A percentile compares a stretch with the other conserved stretches of the same genome.
These are phyloP conservation scores for Myopa testacea DNA, from an alignment of 2,888 invertebrate species.

Conservation along the genomic window DNA sequence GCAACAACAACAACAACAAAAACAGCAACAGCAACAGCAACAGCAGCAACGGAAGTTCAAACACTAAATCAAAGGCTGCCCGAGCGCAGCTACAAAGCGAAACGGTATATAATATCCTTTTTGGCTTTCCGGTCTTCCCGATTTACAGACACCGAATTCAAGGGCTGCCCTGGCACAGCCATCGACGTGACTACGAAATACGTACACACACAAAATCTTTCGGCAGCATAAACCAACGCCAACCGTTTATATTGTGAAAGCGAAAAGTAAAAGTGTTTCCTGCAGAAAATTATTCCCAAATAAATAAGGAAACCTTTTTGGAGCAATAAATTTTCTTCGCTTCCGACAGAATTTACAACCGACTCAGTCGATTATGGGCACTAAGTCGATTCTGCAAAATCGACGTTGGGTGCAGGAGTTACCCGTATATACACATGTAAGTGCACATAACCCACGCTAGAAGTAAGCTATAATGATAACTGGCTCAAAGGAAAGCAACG, in stretches of 20 bases:
- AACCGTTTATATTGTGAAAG: slow-evolving; percentile 37
- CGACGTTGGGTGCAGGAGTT: background rate
- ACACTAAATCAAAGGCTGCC: slow-evolving; percentile 47
- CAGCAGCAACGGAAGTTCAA: slow-evolving; percentile 33
- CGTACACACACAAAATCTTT: slow-evolving; percentile 11
- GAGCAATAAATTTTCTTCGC: slow-evolving; percentile 43
- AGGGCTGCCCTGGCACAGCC: slow-evolving; percentile 17
- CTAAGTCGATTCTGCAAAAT: background rate
- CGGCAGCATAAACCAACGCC: slow-evolving; percentile 29
- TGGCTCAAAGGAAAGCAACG: background rate
- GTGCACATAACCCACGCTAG: too few species aligned
- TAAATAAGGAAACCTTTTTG: slow-evolving; percentile 47
- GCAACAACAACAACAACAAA: slow-evolving; percentile 27
- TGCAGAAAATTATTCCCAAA: slow-evolving; percentile 48
- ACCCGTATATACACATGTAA: background rate
- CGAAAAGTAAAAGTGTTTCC: slow-evolving; percentile 47
- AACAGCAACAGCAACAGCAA: slow-evolving; percentile 35
- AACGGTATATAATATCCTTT: slow-evolving; percentile 63
- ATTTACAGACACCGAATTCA: slow-evolving; percentile 39
- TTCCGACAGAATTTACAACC: slow-evolving; percentile 38
- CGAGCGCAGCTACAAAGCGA: slow-evolving; percentile 39
- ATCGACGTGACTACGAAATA: slow-evolving; percentile 34
- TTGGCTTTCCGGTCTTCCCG: slow-evolving; percentile 50
- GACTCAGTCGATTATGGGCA: slow-evolving; percentile 11
- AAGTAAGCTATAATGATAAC: background rate